Evolutionary conservation across 2,113 vertebrate genomes (phyloP).

Genomic region (Platycercus adscitus): DNA sequence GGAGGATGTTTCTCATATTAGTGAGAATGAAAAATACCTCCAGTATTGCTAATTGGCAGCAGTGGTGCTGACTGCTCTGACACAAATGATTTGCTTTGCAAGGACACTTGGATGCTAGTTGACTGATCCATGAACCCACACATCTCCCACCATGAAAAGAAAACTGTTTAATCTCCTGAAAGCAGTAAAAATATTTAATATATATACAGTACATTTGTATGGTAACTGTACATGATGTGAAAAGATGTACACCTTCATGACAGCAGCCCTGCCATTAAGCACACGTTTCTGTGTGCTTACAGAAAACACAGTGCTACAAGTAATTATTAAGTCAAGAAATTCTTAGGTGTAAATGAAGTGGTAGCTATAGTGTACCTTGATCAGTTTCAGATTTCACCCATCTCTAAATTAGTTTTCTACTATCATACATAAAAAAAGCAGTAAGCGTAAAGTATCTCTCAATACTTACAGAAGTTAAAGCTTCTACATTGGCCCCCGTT

Average conservation of each 20-base stretch:
- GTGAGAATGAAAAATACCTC: background rate
- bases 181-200: background rate
- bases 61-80: background rate
- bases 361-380: background rate
- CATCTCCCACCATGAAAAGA: background rate
- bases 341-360: background rate
- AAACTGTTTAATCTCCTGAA: background rate
- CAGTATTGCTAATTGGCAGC: background rate
- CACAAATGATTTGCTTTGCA: background rate
- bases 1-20: background rate
- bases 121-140: background rate
- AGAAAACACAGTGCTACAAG: background rate
- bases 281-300: background rate
- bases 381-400: background rate
- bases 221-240: background rate
- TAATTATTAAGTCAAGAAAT: background rate
- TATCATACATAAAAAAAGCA: background rate
- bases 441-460: background rate
- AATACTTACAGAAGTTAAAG: slow-evolving; percentile 86
- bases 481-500: slow-evolving; percentile 88
- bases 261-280: background rate
- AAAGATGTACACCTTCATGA: accelerated
- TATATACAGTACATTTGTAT: background rate
- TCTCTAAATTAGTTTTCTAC: background rate
- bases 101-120: background rate